Conservation (phyloP, 2,113 vertebrate genomes). For the Thunnus thynnus region DNA sequence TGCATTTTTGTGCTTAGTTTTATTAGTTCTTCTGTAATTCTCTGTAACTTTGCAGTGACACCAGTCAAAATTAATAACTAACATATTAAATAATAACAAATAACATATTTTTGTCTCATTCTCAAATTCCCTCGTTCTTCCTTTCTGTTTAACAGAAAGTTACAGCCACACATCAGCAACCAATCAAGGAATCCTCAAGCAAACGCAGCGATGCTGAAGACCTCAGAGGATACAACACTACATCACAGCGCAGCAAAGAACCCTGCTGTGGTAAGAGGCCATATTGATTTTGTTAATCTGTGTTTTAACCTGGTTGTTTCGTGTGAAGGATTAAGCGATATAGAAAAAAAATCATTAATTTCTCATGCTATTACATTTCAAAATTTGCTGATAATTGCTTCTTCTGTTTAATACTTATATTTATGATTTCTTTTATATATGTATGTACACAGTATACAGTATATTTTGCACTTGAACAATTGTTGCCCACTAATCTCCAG, state of each 20-base stretch:
- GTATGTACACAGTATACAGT: background rate
- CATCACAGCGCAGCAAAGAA: slow-evolving; percentile 77
- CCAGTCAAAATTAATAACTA: background rate
- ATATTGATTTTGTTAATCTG: background rate
- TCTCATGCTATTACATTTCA: too few species aligned
- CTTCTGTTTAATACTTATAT: background rate
- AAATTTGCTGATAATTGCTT: too few species aligned
- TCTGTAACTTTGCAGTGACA: background rate
- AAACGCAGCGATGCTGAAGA: slow-evolving; percentile 67
- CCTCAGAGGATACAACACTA: slow-evolving; percentile 72
- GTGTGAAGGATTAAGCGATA: too few species aligned
- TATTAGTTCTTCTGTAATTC: background rate
- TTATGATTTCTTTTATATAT: too few species aligned
- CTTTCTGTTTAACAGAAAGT: slow-evolving; percentile 77
- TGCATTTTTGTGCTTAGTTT: background rate
- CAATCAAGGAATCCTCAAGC: slow-evolving; percentile 73
- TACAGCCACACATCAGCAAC: slow-evolving; percentile 71
- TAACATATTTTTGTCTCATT: background rate
- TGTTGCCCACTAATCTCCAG: background rate
- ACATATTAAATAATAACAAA: too few species aligned
- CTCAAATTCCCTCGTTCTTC: slow-evolving; percentile 9
- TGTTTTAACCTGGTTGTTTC: background rate
- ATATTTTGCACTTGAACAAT: too few species aligned
- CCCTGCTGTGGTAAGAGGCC: slow-evolving; percentile 73
- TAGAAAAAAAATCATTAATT: too few species aligned